phyloP scores from a whole-genome alignment of 2,888 invertebrate genomes.

The Trichopoda pennipes region DNA sequence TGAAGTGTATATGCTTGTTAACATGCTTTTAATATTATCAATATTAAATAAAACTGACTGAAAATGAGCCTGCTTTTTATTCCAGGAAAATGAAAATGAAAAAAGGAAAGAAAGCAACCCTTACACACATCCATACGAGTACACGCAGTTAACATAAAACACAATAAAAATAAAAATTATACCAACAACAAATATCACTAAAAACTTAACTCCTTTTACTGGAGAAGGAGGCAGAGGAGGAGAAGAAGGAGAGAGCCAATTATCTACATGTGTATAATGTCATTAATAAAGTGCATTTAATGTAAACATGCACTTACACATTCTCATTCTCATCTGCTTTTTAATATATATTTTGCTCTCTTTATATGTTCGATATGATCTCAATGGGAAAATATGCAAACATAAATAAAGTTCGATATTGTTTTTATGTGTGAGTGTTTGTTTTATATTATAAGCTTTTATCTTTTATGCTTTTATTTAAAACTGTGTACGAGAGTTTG shows the following conservation, averaged over 20 bases:
- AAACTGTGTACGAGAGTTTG: neutral
- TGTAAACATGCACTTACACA: constrained; percentile 29
- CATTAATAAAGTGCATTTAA: constrained; percentile 45
- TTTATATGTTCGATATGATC: constrained; percentile 6
- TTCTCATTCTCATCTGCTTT: neutral
- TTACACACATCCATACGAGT: neutral
- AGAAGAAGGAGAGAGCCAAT: neutral
- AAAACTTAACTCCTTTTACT: neutral
- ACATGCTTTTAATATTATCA: constrained; percentile 60
- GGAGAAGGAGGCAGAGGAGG: neutral
- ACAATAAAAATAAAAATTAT: constrained; percentile 59
- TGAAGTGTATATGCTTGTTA: constrained; percentile 33
- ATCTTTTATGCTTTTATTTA: neutral
- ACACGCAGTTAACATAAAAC: constrained; percentile 32
- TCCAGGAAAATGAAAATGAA: neutral
- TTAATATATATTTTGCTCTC: constrained; percentile 15
- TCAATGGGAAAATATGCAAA: neutral
- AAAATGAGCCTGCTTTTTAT: neutral
- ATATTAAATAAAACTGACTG: constrained; percentile 31
- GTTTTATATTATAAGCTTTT: neutral
- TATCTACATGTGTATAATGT: constrained; percentile 40
- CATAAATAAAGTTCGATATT: neutral
- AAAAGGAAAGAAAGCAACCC: constrained; percentile 25
- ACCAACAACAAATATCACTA: constrained; percentile 50
- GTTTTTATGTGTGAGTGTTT: constrained; percentile 2